Percentiles rank a stretch among this genome's conserved stretches.
phyloP scores from a whole-genome alignment of 2,888 invertebrate species.

The Eupithecia insigniata region DNA sequence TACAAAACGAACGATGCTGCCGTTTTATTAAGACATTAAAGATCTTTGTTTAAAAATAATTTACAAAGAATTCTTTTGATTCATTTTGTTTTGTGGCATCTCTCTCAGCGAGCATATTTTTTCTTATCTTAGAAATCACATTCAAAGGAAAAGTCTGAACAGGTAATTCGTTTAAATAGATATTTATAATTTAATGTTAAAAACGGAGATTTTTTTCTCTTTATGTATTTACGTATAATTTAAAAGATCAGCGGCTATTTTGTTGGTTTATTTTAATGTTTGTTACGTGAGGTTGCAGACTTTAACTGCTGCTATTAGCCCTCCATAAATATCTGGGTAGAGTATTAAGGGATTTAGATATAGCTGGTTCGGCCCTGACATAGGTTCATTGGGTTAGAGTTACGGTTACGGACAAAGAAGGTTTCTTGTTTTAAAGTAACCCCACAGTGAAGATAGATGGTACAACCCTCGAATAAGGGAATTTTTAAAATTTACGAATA shows the following conservation, averaged over 20 bases:
- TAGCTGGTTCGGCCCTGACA: slow-evolving; percentile 75
- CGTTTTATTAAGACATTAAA: slow-evolving; percentile 25
- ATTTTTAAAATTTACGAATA: not conserved
- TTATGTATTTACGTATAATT: not conserved
- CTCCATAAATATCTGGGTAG: slow-evolving; percentile 79
- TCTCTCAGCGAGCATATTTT: slow-evolving; percentile 60
- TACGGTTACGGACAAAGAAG: slow-evolving; percentile 56
- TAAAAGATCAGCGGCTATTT: slow-evolving; percentile 12
- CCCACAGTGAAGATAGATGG: slow-evolving; percentile 1
- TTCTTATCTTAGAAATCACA: slow-evolving; percentile 68
- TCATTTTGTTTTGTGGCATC: slow-evolving; percentile 63
- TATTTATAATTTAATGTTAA: slow-evolving; percentile 54
- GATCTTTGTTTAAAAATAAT: slow-evolving; percentile 51
- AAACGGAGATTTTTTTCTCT: slow-evolving; percentile 33
- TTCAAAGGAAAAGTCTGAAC: slow-evolving; percentile 71
- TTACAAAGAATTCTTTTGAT: slow-evolving; percentile 67
- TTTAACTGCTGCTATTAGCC: slow-evolving; percentile 77
- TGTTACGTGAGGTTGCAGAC: slow-evolving; percentile 61
- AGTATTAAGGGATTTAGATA: slow-evolving; percentile 79
- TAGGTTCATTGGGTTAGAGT: slow-evolving; percentile 70
- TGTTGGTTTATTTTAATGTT: slow-evolving; percentile 45
- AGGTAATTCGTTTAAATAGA: slow-evolving; percentile 69
- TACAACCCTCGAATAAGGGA: slow-evolving; percentile 47
- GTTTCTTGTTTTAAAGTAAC: slow-evolving; percentile 58
- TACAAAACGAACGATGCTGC: slow-evolving; percentile 11